phyloP scores from a whole-genome alignment of 2,888 invertebrate species.

The Deladenus siricidicola region DNA sequence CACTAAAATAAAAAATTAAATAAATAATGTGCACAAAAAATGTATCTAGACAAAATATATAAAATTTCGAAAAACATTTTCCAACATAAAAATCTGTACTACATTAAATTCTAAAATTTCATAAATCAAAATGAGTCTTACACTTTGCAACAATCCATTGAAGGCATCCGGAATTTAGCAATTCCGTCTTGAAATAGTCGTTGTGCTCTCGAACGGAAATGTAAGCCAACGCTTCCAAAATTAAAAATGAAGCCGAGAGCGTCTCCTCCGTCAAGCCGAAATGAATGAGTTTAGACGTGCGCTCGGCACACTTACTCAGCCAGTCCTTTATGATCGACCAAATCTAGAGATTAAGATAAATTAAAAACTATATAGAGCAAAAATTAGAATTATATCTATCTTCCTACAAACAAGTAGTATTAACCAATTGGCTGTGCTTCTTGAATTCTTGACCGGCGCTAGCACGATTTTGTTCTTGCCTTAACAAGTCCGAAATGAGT shows the following conservation, averaged over 20 bases:
- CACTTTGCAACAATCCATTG: conserved; percentile 43
- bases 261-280: conserved; percentile 25
- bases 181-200: conserved; percentile 36
- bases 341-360: conserved; percentile 15
- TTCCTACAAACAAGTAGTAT: neutral
- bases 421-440: conserved; percentile 9
- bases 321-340: conserved; percentile 41
- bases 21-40: neutral
- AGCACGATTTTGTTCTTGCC: conserved; percentile 23
- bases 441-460: conserved; percentile 7
- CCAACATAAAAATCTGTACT: conserved; percentile 17
- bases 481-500: conserved; percentile 32
- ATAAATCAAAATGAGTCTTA: conserved; percentile 15
- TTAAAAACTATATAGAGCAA: neutral
- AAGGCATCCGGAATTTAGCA: conserved; percentile 39
- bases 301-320: conserved; percentile 13
- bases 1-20: conserved; percentile 18
- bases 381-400: neutral
- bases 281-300: conserved; percentile 7
- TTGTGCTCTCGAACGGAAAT: conserved; percentile 31
- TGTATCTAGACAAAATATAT: neutral
- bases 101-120: conserved; percentile 5
- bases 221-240: conserved; percentile 44
- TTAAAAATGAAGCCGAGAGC: conserved; percentile 28
- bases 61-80: neutral